Percentiles rank a stretch among this genome's conserved stretches.
Evolutionary conservation across 53 echinoderm and acorn worm genomes (phyloP).

Genomic region (Temnopleurus reevesii): DNA sequence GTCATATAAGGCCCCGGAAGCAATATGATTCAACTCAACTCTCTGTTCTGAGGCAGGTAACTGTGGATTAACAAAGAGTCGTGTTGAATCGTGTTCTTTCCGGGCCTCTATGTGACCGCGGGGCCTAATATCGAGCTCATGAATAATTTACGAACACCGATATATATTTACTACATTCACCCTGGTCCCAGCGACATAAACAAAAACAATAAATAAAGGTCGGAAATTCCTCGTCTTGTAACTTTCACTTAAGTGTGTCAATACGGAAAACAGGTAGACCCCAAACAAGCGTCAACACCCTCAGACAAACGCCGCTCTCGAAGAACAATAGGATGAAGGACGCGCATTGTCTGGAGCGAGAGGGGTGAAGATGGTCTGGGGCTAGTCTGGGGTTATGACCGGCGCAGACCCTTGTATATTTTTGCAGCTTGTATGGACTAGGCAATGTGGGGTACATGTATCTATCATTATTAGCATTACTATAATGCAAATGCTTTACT

Average conservation of each 20-base stretch:
- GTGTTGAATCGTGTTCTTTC: too few relatives aligned
- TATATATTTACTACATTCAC: not conserved
- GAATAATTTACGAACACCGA: not conserved
- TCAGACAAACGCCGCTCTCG: not conserved
- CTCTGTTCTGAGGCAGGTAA: too few relatives aligned
- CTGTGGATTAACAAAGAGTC: too few relatives aligned
- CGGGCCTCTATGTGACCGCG: too few relatives aligned
- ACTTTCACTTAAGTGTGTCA: conserved; percentile 56
- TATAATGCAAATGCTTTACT: too few relatives aligned
- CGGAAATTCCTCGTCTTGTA: conserved; percentile 23
- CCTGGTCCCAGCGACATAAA: not conserved
- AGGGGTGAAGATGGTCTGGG: not conserved
- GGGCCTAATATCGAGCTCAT: not conserved
- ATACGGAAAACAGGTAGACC: conserved; percentile 27
- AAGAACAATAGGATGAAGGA: conserved; percentile 23
- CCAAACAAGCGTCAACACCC: conserved; percentile 39
- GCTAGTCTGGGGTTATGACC: not conserved
- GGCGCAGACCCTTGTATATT: not conserved
- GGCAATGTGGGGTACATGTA: too few relatives aligned
- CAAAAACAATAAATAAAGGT: not conserved
- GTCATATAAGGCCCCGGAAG: too few relatives aligned
- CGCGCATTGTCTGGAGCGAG: not conserved
- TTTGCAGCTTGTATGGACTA: too few relatives aligned
- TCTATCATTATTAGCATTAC: too few relatives aligned
- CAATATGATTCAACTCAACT: too few relatives aligned